These are phyloP conservation scores for Papilio demoleus DNA, from an alignment of 2,888 invertebrate genomes.

Conservation along the genomic window DNA sequence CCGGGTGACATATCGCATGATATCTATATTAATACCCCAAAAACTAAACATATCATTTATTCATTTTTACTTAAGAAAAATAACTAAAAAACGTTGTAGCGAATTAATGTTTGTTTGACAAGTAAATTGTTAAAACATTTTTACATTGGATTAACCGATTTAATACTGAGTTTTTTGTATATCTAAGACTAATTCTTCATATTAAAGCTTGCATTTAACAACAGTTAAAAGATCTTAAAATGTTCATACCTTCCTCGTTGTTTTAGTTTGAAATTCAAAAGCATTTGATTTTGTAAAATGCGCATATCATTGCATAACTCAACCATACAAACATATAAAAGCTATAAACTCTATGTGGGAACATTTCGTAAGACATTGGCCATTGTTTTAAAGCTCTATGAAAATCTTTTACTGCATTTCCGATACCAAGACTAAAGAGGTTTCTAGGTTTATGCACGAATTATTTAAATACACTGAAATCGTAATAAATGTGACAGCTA, in stretches of 20 bases:
- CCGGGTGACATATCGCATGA: background rate
- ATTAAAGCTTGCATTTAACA: background rate
- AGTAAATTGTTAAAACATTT: no score
- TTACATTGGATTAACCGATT: background rate
- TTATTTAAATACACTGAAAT: constrained; percentile 9
- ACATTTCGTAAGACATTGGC: constrained; percentile 20
- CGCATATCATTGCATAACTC: constrained; percentile 11
- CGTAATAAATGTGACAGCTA: background rate
- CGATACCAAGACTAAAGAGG: constrained; percentile 16
- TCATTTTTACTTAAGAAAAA: background rate
- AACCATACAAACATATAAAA: constrained; percentile 24
- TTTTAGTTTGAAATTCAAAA: background rate
- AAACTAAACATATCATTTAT: background rate
- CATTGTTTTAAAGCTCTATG: constrained; percentile 33
- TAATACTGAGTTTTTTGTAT: background rate
- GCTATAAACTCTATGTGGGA: constrained; percentile 28
- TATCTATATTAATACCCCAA: background rate
- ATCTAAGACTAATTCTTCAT: background rate
- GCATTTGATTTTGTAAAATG: constrained; percentile 13
- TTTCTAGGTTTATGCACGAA: constrained; percentile 17
- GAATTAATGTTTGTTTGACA: background rate
- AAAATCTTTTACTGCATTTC: constrained; percentile 30
- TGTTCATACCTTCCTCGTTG: no score
- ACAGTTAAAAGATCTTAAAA: no score
- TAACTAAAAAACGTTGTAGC: background rate